phyloP scores from a whole-genome alignment of 2,797 vertebrate species.

The Poeciliopsis presidionis region DNA sequence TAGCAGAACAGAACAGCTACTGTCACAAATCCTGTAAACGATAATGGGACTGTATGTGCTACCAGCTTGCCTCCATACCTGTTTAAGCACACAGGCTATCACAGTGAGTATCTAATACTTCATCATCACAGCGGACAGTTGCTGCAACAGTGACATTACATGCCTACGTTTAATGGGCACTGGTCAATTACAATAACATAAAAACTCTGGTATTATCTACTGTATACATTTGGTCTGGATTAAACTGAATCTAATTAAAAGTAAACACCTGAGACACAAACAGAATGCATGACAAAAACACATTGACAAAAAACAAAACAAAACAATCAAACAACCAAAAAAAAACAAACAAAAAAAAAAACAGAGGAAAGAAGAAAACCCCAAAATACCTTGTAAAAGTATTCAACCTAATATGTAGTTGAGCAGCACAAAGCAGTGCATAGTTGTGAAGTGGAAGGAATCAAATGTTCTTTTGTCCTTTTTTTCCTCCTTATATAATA shows the following conservation, averaged over 20 bases:
- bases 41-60: slow-evolving; percentile 43
- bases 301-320: background rate
- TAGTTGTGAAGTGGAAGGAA: background rate
- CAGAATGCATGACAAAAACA: background rate
- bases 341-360: background rate
- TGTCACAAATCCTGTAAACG: slow-evolving; percentile 43
- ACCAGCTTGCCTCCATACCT: slow-evolving; percentile 36
- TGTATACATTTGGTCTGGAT: background rate
- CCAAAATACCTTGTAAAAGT: background rate
- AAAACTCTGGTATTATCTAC: background rate
- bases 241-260: background rate
- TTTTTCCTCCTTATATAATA: no score
- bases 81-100: slow-evolving; percentile 19
- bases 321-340: background rate
- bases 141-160: slow-evolving; percentile 2
- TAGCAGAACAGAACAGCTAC: slow-evolving; percentile 41
- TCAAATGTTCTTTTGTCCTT: background rate
- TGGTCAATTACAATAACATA: slow-evolving; percentile 9
- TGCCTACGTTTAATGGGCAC: background rate
- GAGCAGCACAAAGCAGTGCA: background rate
- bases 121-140: slow-evolving; percentile 27
- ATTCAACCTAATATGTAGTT: background rate
- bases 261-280: background rate
- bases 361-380: background rate
- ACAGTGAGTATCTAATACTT: slow-evolving; percentile 12